Conservation (phyloP, 1,140 invertebrate species). For the Drosophila punjabiensis region DNA sequence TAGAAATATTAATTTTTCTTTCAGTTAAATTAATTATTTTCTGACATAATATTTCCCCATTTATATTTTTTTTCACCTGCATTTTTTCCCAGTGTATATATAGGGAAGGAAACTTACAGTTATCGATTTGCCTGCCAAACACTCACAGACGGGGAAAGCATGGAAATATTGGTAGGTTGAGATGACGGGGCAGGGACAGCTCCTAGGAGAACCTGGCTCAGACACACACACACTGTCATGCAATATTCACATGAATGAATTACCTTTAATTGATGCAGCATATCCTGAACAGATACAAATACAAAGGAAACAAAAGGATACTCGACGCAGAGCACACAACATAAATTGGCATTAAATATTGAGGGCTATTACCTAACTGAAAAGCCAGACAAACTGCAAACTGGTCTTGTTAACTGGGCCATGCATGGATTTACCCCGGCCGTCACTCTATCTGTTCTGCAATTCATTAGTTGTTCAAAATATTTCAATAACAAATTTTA, state of each 20-base stretch:
- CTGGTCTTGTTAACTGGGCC: slow-evolving; percentile 39
- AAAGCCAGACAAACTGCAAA: slow-evolving; percentile 60
- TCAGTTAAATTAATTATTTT: too few species aligned
- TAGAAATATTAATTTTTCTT: too few species aligned
- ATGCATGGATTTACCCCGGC: slow-evolving; percentile 12
- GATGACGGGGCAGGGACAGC: neutral
- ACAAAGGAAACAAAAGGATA: slow-evolving; percentile 14
- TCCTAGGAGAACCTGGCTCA: slow-evolving; percentile 7
- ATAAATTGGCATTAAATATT: slow-evolving; percentile 83
- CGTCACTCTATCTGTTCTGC: slow-evolving; percentile 25
- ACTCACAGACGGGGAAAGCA: neutral
- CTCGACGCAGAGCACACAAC: slow-evolving; percentile 54
- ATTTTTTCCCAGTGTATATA: neutral
- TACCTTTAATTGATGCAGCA: slow-evolving; percentile 81
- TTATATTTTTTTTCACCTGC: too few species aligned
- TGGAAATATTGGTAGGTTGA: neutral
- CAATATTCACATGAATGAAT: slow-evolving; percentile 80
- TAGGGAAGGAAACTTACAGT: slow-evolving; percentile 9
- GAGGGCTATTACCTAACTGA: slow-evolving; percentile 66
- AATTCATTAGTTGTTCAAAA: slow-evolving; percentile 70
- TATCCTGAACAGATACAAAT: slow-evolving; percentile 43
- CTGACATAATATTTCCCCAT: too few species aligned
- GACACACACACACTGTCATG: slow-evolving; percentile 43
- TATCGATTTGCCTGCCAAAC: slow-evolving; percentile 32
- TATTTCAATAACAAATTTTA: slow-evolving; percentile 77